Conservation (phyloP, 2,113 vertebrate species). For the Laticauda laticaudata region DNA sequence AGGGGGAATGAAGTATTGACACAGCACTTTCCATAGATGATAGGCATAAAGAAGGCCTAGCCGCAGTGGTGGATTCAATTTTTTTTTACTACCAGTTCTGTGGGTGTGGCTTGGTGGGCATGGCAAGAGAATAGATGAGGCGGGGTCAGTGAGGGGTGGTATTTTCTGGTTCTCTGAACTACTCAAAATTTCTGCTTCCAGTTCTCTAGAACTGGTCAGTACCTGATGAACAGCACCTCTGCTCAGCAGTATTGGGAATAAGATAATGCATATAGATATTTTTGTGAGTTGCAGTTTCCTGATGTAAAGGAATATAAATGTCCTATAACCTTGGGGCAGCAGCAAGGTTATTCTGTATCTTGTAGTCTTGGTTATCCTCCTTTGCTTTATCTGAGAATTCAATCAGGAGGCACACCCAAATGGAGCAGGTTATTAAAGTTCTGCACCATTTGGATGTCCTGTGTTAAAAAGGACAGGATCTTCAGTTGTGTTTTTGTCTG, state of each 20-base stretch:
- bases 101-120: too few relatives aligned
- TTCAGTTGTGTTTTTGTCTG: not conserved
- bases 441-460: not conserved
- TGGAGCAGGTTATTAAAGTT: not conserved
- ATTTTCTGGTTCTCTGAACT: too few relatives aligned
- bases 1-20: not conserved
- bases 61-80: too few relatives aligned
- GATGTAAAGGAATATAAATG: not conserved
- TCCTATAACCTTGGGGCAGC: not conserved
- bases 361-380: not conserved
- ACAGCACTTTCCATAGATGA: not conserved
- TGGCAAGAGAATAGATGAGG: too few relatives aligned
- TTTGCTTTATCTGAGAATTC: not conserved
- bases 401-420: not conserved
- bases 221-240: too few relatives aligned
- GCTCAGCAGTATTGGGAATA: not conserved
- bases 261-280: not conserved
- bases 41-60: not conserved
- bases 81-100: too few relatives aligned
- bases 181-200: too few relatives aligned
- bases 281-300: not conserved
- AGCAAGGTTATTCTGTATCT: not conserved
- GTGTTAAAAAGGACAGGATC: not conserved
- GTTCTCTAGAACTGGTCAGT: too few relatives aligned
- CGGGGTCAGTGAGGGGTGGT: too few relatives aligned